Percentiles rank a stretch among this genome's conserved stretches.
Conservation (phyloP, 2,888 invertebrate species). For the Corbicula japonica region DNA sequence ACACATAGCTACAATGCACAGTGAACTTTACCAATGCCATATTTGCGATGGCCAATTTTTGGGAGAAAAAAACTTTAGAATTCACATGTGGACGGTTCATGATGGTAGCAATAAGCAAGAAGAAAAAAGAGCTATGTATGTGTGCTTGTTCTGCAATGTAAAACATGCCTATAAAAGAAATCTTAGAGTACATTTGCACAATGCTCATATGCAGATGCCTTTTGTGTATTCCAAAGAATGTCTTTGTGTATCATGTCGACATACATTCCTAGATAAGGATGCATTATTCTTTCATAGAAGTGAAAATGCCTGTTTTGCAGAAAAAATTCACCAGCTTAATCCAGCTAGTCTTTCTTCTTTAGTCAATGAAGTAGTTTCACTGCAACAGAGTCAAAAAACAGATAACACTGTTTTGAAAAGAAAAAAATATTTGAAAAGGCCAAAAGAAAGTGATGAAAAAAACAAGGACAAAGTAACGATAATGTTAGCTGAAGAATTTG, state of each 20-base stretch:
- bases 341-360: background rate
- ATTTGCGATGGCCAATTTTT: background rate
- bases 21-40: background rate
- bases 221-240: background rate
- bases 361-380: background rate
- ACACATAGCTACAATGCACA: conserved; percentile 3
- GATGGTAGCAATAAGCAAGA: no score
- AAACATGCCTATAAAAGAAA: background rate
- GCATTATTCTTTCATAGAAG: conserved; percentile 9
- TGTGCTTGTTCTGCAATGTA: conserved; percentile 9
- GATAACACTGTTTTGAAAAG: no score
- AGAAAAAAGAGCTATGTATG: background rate
- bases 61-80: conserved; percentile 1
- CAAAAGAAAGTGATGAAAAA: no score
- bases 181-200: background rate
- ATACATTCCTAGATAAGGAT: conserved; percentile 15
- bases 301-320: no score
- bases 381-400: no score
- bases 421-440: no score
- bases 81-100: background rate
- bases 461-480: no score
- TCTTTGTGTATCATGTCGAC: conserved; percentile 17
- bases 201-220: background rate
- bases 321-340: background rate
- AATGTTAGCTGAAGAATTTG: no score